Percentiles rank a stretch among this genome's conserved stretches.
Evolutionary conservation across 2,888 invertebrate genomes (phyloP).

Genomic region (Crossocerus cetratus): DNA sequence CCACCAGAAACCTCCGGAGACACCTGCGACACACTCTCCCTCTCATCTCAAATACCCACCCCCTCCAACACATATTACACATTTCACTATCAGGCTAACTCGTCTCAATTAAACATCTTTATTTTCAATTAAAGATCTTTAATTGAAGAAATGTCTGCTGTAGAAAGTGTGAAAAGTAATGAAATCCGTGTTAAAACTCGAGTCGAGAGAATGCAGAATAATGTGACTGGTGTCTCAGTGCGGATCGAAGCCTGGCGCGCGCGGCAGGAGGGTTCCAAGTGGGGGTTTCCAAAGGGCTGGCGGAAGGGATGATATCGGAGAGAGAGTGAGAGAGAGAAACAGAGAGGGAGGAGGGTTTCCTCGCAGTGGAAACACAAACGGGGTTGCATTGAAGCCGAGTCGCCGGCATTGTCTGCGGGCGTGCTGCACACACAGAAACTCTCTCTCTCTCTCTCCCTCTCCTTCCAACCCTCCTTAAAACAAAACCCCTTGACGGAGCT

Average conservation of each 20-base stretch:
- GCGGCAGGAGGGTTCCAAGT: neutral
- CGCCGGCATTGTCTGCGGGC: constrained; percentile 48
- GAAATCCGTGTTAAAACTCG: no score
- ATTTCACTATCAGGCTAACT: no score
- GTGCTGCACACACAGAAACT: constrained; percentile 34
- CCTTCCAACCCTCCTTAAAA: constrained; percentile 46
- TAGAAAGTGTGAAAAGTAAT: no score
- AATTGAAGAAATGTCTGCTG: no score
- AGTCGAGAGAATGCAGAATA: no score
- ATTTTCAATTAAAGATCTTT: no score
- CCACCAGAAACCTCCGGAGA: no score
- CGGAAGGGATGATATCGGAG: neutral
- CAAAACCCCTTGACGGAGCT: constrained; percentile 59
- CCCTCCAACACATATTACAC: no score
- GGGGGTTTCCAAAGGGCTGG: constrained; percentile 3
- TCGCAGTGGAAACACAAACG: constrained; percentile 52
- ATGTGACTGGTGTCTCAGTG: neutral
- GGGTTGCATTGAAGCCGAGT: constrained; percentile 44
- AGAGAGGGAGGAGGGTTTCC: constrained; percentile 27
- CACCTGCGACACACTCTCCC: no score
- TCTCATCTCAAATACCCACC: no score
- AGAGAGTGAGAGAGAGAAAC: constrained; percentile 5
- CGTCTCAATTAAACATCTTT: no score
- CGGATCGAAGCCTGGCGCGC: neutral
- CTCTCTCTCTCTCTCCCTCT: constrained; percentile 9